Base-by-base conservation (phyloP, 2,888 invertebrate species). In the Rhingia campestris region DNA sequence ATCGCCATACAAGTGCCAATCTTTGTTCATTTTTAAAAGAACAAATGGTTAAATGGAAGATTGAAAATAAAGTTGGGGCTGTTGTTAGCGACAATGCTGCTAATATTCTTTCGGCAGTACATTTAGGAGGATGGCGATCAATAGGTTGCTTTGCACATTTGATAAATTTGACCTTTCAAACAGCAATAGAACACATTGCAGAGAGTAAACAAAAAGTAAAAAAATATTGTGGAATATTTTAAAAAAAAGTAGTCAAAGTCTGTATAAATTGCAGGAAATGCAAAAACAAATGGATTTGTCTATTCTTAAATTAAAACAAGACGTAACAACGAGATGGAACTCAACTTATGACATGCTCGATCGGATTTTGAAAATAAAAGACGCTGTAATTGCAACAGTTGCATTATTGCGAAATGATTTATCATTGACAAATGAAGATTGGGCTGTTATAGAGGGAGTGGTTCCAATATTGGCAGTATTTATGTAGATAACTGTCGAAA, bases 261-360 rank as follows among this genome's bases (percentile, higher is more conserved):
- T 67, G 2, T 14, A 72, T 7, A 61, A 76, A 32, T 10, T 82
- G 7, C n/a, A 41, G 0, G 75, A 81, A 51, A 64, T 56, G 39
- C 84, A 85, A 56, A 81, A 45, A 4, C 69, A 82, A 66, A 69
- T 82, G 75, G 45, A 70, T 41, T 6, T 80, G 35, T 47, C 76
- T 6, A 33, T 39, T 4, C 9, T 81, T 6, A 81, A 81, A 49
- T 41, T 86, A n/a, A 82, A 80, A 14, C 73, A 84, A 51, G 67
- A 72, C 22, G 80, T 75, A 10, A 41, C 41, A 30, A 76, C 69
- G 4, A 37, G 63, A n/a, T 81, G 81, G 85, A 80, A 85, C 7
- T 77, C 75, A 5, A 80, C 82, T 3, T 74, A 45, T 47, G 75
- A 72, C 37, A 74, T 77, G 74, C 37, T 81, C 0, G 51, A 67